A percentile compares a stretch with the other conserved stretches of the same genome.
These are phyloP conservation scores for Habroteleia sp. DNA, from an alignment of 2,888 invertebrate genomes.

Conservation along the genomic window DNA sequence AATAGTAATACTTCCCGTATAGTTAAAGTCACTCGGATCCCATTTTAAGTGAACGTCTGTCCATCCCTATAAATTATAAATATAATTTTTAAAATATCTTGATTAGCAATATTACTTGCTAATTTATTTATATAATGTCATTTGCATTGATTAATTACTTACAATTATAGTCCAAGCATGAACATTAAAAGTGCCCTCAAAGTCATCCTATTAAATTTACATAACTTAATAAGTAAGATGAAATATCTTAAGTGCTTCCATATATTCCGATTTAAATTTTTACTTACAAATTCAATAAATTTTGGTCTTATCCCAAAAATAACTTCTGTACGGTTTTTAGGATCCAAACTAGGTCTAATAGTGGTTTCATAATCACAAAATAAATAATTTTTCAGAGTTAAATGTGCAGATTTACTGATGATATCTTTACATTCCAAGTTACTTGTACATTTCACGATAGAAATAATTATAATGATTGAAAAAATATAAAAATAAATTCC, in stretches of 20 bases:
- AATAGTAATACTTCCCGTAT: conserved; percentile 83
- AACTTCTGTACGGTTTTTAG: conserved; percentile 82
- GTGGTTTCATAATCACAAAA: conserved; percentile 82
- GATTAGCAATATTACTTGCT: not conserved
- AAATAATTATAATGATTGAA: no score
- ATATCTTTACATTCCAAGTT: conserved; percentile 68
- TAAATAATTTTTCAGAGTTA: conserved; percentile 82
- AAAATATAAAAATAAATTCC: no score
- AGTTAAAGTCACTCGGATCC: conserved; percentile 86
- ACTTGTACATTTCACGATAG: not conserved
- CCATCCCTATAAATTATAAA: conserved; percentile 81
- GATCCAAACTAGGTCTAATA: conserved; percentile 81
- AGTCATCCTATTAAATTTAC: conserved; percentile 69
- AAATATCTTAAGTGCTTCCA: no score
- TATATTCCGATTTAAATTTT: no score
- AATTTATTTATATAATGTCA: no score
- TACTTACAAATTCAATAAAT: conserved; percentile 80
- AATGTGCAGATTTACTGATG: conserved; percentile 58
- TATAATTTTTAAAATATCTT: not conserved
- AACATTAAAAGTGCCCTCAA: conserved; percentile 79
- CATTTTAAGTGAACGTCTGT: conserved; percentile 87
- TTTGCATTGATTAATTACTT: no score
- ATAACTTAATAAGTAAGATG: conserved; percentile 5
- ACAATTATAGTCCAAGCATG: conserved; percentile 72
- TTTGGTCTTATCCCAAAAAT: conserved; percentile 83